phyloP scores from a whole-genome alignment of 92 coral and sea anemone genomes.

The Porites divaricata region DNA sequence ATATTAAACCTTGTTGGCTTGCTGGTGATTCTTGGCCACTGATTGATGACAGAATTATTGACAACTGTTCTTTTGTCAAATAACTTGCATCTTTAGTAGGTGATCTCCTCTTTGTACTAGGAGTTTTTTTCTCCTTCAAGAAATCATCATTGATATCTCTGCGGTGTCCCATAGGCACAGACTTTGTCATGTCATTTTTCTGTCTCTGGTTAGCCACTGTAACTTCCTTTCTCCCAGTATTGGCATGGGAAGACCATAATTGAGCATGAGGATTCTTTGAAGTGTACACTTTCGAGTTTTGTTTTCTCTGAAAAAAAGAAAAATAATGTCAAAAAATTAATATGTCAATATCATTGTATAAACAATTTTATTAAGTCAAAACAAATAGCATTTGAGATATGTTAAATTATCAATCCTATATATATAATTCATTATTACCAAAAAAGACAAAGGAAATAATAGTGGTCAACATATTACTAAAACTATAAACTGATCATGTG shows the following conservation, averaged over 20 bases:
- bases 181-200: conserved; percentile 3
- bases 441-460: too few species aligned
- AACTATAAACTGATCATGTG: too few species aligned
- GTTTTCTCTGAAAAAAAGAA: conserved; percentile 18
- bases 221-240: not conserved
- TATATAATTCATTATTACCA: too few species aligned
- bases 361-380: not conserved
- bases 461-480: too few species aligned
- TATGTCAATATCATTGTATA: not conserved
- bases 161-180: not conserved
- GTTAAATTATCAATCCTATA: too few species aligned
- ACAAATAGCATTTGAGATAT: not conserved
- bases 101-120: not conserved
- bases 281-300: conserved; percentile 18
- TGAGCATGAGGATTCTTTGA: conserved; percentile 8
- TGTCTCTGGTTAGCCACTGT: not conserved
- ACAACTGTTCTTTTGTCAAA: conserved; percentile 29
- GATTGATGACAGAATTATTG: conserved; percentile 28
- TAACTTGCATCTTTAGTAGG: conserved; percentile 23
- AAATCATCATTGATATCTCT: not conserved
- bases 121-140: not conserved
- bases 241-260: not conserved
- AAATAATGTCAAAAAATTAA: too few species aligned
- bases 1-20: not conserved
- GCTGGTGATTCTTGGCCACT: not conserved